Evolutionary conservation across 2,797 vertebrate genomes (phyloP).

Genomic region (Myiotriccus ornatus): DNA sequence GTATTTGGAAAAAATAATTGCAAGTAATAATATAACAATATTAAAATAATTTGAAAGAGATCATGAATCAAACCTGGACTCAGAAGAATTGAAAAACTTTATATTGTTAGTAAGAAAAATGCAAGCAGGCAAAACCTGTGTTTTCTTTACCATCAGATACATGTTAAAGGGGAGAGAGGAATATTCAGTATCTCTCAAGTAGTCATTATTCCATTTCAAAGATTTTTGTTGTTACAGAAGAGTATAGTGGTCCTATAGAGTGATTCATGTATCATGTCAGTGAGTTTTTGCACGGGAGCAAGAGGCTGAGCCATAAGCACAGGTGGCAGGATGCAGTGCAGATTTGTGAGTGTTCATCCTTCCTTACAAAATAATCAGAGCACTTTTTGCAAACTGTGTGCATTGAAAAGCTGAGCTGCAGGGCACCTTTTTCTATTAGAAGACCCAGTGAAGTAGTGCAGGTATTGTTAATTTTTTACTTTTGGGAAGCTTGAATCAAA

Average conservation of each 20-base stretch:
- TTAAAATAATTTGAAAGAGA: not conserved
- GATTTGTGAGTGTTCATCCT: rapidly evolving
- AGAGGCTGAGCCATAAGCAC: not conserved
- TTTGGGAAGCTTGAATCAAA: slow-evolving; percentile 38
- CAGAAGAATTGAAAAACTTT: not conserved
- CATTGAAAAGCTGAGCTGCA: not conserved
- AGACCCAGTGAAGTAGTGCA: rapidly evolving
- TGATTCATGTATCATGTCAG: not conserved
- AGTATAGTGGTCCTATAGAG: not conserved
- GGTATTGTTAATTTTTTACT: slow-evolving; percentile 32
- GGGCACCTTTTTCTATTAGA: not conserved
- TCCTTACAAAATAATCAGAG: not conserved
- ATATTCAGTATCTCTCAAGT: not conserved
- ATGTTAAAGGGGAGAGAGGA: not conserved
- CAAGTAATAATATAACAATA: not conserved
- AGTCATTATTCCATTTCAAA: not conserved
- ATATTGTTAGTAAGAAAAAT: not conserved
- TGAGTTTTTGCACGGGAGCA: not conserved
- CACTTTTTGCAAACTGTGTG: not conserved
- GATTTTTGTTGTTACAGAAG: not conserved
- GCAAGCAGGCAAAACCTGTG: not conserved
- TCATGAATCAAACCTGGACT: not conserved
- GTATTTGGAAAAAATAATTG: not conserved
- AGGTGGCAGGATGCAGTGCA: not conserved
- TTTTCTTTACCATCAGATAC: not conserved